These are phyloP conservation scores for Melolontha melolontha DNA, from an alignment of 2,888 invertebrate species.

Conservation along the genomic window DNA sequence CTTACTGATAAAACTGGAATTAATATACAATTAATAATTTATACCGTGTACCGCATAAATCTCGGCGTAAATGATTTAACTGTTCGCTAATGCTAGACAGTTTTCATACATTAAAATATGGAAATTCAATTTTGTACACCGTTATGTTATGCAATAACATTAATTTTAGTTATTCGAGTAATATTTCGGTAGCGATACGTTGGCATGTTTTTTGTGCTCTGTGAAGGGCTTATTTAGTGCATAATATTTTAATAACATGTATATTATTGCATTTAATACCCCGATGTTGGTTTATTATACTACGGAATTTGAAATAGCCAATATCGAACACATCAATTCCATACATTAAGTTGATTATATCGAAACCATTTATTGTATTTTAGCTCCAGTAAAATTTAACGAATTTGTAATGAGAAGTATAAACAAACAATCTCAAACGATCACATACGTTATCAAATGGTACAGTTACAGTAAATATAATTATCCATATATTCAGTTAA, in stretches of 20 bases:
- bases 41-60: conserved; percentile 23
- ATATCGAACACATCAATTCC: too few relatives aligned
- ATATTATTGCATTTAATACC: background rate
- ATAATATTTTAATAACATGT: conserved; percentile 3
- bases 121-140: conserved; percentile 27
- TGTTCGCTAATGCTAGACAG: conserved; percentile 11
- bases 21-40: conserved; percentile 40
- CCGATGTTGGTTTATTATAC: background rate
- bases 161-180: conserved; percentile 28
- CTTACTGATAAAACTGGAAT: conserved; percentile 26
- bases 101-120: conserved; percentile 29
- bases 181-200: conserved; percentile 1
- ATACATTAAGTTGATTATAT: too few relatives aligned
- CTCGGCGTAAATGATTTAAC: conserved; percentile 23
- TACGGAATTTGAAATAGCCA: background rate
- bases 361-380: too few relatives aligned
- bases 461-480: too few relatives aligned
- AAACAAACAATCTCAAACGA: too few relatives aligned
- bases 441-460: too few relatives aligned
- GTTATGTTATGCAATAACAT: conserved; percentile 7
- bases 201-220: conserved; percentile 8
- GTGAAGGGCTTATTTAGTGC: conserved; percentile 3
- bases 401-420: too few relatives aligned
- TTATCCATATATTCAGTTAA: too few relatives aligned
- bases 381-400: too few relatives aligned